Percentiles rank a stretch among this genome's conserved stretches.
phyloP scores from a whole-genome alignment of 2,797 vertebrate genomes.

The Lepilemur ruficaudatus region DNA sequence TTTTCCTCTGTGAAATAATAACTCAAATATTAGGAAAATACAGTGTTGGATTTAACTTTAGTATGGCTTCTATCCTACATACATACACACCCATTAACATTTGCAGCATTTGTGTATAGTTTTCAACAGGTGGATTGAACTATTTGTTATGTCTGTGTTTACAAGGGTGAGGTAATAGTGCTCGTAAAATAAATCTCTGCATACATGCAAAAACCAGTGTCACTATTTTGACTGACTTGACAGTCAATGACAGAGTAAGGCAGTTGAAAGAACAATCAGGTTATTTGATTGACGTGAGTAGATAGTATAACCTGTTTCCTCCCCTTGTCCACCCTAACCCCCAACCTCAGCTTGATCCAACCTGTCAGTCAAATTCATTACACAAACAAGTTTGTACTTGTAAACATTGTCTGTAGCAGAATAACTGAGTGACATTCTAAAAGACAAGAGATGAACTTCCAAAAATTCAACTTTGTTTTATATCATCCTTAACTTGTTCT shows the following conservation, averaged over 20 bases:
- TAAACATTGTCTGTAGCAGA: not conserved
- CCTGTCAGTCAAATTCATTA: slow-evolving; percentile 41
- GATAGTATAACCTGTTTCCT: not conserved
- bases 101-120: not conserved
- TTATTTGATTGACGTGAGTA: slow-evolving; percentile 41
- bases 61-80: not conserved
- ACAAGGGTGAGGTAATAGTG: not conserved
- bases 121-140: not conserved
- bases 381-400: not conserved
- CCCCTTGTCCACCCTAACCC: not conserved
- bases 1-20: not conserved
- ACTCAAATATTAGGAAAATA: not conserved
- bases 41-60: not conserved
- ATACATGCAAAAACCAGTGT: slow-evolving; percentile 18
- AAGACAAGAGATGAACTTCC: not conserved
- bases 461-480: not conserved
- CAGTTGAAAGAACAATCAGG: slow-evolving; percentile 11
- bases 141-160: slow-evolving; percentile 51
- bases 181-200: not conserved
- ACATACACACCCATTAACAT: not conserved
- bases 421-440: not conserved
- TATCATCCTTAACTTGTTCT: not conserved
- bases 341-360: not conserved
- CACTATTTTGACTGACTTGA: slow-evolving; percentile 37
- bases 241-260: not conserved